A percentile compares a stretch with the other conserved stretches of the same genome.
Conservation (phyloP, 1,140 invertebrate genomes). For the Atta colombica region DNA sequence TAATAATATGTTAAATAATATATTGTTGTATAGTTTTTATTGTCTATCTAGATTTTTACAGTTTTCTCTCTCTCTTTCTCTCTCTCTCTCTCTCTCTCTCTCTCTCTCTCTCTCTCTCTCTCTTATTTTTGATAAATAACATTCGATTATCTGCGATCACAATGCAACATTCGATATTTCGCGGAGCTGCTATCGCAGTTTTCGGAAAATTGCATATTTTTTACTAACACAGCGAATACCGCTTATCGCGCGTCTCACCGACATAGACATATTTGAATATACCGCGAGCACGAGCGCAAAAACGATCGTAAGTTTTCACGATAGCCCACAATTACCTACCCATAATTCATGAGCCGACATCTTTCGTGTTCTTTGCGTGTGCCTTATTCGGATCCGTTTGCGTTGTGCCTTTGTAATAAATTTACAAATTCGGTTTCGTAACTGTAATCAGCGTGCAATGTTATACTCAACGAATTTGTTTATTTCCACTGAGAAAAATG, state of each 20-base stretch:
- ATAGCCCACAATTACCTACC: slow-evolving; percentile 39
- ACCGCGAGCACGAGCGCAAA: slow-evolving; percentile 20
- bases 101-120: not conserved
- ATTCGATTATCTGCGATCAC: not conserved
- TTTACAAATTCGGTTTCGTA: slow-evolving; percentile 2
- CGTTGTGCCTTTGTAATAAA: slow-evolving; percentile 3
- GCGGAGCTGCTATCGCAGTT: not conserved
- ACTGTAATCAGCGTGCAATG: not conserved
- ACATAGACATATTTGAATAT: slow-evolving; percentile 36
- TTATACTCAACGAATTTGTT: slow-evolving; percentile 10
- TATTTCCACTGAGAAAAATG: not conserved
- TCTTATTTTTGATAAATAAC: not conserved
- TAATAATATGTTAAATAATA: not conserved
- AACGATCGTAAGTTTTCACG: slow-evolving; percentile 47
- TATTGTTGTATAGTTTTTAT: not conserved
- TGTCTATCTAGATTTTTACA: not conserved
- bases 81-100: not conserved
- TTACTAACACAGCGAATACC: not conserved
- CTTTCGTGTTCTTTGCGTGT: slow-evolving; percentile 27
- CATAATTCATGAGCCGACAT: slow-evolving; percentile 41
- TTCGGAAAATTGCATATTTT: slow-evolving; percentile 13
- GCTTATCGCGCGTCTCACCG: slow-evolving; percentile 30
- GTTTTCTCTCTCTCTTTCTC: not conserved
- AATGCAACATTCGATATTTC: not conserved
- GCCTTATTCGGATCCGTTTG: not conserved